Evolutionary conservation across 2,888 invertebrate species (phyloP), one percentile per base, ranked within the genome.

Genomic region (Leptopterna dolabrata): DNA sequence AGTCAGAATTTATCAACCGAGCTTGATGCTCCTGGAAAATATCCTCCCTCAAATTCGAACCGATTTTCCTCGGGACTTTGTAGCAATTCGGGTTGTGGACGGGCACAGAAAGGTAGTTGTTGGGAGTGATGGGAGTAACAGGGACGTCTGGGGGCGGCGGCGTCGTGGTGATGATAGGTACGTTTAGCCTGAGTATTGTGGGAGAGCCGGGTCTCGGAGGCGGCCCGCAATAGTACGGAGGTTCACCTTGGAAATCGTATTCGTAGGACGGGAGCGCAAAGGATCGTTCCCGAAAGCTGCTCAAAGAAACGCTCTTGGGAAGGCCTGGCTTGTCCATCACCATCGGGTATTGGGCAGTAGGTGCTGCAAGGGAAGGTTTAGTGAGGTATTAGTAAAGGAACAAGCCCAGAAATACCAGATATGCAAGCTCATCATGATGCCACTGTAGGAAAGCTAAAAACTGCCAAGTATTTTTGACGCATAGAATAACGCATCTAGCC

Each of bases 1-100:
- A 89, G 86, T 90, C 90, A 78, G 90, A 90, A 81, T 90, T 90
- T 47, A 90, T 88, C 41, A 90, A 87, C 29, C 89, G 88, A 11
- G 90, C 90, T 81, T 90, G 90, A 70, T 90, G 90, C 87, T 90
- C 90, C 81, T 90, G 90, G 55, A 90, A 90, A 14, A 90, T 90
- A 45, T 90, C 90, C 76, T 90, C 90, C 30, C 90, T 89, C 51
- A 90, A 85, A 78, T 90, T 89, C 29, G 84, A 81, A 29, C 43
- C 71, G n/a, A 81, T 73, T 63, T 88, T 89, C 43, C 89, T 88
- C 9, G 90, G 89, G 47, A 89, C 89, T 87, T 90, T 90, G 84
- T 90, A 90, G 87, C 90, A 90, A 86, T 89, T 90, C 16, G 88
- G 82, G 41, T 89, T 87, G 47, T 87, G 87, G 51, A 87, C 76